phyloP scores from a whole-genome alignment of 1,140 invertebrate species.

The Vanessa tameamea region DNA sequence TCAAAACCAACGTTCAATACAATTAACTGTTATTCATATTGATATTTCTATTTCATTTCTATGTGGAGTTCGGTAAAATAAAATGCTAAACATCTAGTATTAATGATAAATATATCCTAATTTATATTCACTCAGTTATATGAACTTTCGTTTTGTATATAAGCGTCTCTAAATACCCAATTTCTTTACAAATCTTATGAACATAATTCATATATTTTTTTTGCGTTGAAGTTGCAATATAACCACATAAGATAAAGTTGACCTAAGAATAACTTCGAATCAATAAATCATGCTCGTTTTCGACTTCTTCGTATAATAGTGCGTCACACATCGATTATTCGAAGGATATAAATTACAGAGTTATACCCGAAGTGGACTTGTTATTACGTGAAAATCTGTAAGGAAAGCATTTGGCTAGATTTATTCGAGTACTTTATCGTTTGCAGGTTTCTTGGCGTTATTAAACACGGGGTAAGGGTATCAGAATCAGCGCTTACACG shows the following conservation, averaged over 20 bases:
- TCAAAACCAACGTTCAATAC: too few relatives aligned
- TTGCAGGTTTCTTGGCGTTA: conserved; percentile 42
- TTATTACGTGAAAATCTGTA: conserved; percentile 58
- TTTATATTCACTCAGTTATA: too few relatives aligned
- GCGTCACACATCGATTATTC: conserved; percentile 43
- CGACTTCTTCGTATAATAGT: conserved; percentile 21
- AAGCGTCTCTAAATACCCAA: background rate
- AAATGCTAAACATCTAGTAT: too few relatives aligned
- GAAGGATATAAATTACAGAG: conserved; percentile 43
- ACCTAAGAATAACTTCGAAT: conserved; percentile 15
- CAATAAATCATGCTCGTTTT: conserved; percentile 11
- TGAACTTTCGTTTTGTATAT: too few relatives aligned
- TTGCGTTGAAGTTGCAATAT: background rate
- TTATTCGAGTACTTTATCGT: conserved; percentile 53
- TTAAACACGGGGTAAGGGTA: conserved; percentile 19
- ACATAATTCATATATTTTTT: background rate
- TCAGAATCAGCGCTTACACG: conserved; percentile 3
- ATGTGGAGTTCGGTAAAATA: too few relatives aligned
- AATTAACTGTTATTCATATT: too few relatives aligned
- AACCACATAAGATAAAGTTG: conserved; percentile 6
- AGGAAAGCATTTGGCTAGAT: conserved; percentile 45
- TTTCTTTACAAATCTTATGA: background rate
- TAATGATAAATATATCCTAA: too few relatives aligned
- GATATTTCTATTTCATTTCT: too few relatives aligned
- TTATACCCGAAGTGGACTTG: conserved; percentile 42